Base-by-base conservation (phyloP, 2,888 invertebrate genomes). In the Drosophila meridiana region DNA sequence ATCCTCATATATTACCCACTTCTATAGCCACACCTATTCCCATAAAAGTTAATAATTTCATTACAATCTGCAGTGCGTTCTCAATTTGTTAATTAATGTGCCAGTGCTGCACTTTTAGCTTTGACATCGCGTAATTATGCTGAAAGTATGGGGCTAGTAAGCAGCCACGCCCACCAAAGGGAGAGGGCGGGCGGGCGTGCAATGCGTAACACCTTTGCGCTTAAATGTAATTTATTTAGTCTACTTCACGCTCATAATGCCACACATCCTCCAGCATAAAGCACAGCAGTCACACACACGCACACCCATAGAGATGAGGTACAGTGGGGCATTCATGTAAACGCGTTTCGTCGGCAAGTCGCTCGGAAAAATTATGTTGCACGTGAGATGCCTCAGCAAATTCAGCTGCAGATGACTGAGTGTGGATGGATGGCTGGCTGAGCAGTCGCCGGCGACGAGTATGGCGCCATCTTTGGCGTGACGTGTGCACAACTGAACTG, bases 351-450 rank as follows among this genome's bases (percentile, higher is more conserved):
- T 66, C 76, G 89, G 73, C 88, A 90, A 89, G 89, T 91, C 91
- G 88, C 88, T 83, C 76, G 91, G 91, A 91, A 91, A 90, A 91
- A 91, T 92, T 92, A 91, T 91, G 91, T 88, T 91, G 92, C 92
- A 91, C 91, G 91, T 91, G 91, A 91, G 90, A 80, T 91, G 90
- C 90, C 89, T 91, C 78, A 86, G 81, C 86, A 90, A 84, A 87
- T 85, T 74, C 78, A 38, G 73, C 75, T 87, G 83, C 82, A 83
- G 66, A 74, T 67, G 69, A 52, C 52, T 67, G 64, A 69, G 60
- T 50, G 57, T 11, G 40, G 56, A 28, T 57, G 55, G 32, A 69
- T 56, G 50, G 60, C 38, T 58, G 57, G 57, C 34, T 58, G 58
- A 69, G 48, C 58, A 59, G 66, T 59, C 50, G 56, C 34, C 43